Percentiles rank a stretch among this genome's conserved stretches.
Conservation (phyloP, 2,113 vertebrate genomes). For the Ursus arctos region DNA sequence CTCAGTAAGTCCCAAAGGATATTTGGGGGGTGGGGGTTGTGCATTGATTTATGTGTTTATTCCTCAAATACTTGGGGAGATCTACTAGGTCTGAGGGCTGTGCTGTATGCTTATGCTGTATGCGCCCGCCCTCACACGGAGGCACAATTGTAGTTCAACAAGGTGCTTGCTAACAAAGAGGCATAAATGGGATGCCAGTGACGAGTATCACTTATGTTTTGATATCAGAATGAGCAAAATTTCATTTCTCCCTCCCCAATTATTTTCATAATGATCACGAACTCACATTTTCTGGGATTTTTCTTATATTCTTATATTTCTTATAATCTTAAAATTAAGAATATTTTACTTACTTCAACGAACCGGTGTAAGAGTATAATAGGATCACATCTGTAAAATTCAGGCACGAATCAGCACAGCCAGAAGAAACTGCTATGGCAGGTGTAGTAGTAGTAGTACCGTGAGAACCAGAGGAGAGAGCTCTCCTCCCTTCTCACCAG, state of each 20-base stretch:
- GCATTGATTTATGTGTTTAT: neutral
- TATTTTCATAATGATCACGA: too few relatives aligned
- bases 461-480: neutral
- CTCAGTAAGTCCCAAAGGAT: neutral
- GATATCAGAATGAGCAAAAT: neutral
- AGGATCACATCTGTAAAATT: rapidly evolving
- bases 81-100: neutral
- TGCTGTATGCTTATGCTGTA: too few relatives aligned
- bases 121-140: neutral
- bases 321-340: neutral
- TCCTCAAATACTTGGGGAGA: neutral
- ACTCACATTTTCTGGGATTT: neutral
- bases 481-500: too few relatives aligned
- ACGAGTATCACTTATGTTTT: neutral
- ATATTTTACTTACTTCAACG: neutral
- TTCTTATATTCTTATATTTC: too few relatives aligned
- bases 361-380: neutral
- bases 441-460: rapidly evolving
- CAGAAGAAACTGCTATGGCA: neutral
- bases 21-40: neutral
- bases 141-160: rapidly evolving
- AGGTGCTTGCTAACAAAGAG: too few relatives aligned
- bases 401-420: neutral
- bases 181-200: too few relatives aligned
- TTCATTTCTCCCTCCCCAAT: neutral